Percentiles rank a stretch among this genome's conserved stretches.
These are phyloP conservation scores for Carcina quercana DNA, from an alignment of 2,888 invertebrate species.

Conservation along the genomic window DNA sequence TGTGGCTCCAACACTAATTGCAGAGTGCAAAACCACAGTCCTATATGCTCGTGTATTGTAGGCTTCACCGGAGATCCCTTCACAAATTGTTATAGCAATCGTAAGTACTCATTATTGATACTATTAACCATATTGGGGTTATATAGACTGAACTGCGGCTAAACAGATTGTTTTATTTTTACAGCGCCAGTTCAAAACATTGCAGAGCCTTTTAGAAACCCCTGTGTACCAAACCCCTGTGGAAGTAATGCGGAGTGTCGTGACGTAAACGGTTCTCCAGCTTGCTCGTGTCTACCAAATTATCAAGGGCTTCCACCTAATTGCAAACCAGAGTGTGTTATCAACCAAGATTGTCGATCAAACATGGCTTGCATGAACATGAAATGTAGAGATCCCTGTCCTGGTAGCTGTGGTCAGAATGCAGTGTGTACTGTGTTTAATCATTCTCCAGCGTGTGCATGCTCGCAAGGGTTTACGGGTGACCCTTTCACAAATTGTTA, in stretches of 20 bases:
- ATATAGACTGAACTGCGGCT: too few relatives aligned
- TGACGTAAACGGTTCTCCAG: constrained; percentile 73
- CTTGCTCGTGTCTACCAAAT: constrained; percentile 78
- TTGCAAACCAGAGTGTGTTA: constrained; percentile 82
- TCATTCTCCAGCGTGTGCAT: constrained; percentile 81
- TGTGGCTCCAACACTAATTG: constrained; percentile 82
- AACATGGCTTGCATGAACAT: constrained; percentile 82
- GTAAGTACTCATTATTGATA: constrained; percentile 45
- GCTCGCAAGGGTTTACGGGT: constrained; percentile 81
- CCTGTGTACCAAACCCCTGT: constrained; percentile 82
- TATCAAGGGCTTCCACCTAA: constrained; percentile 82
- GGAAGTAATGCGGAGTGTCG: constrained; percentile 79
- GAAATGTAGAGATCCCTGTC: constrained; percentile 83
- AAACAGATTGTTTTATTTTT: constrained; percentile 17
- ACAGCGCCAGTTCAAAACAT: constrained; percentile 32
- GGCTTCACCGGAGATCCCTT: constrained; percentile 81
- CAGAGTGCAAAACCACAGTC: constrained; percentile 84
- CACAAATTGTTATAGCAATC: constrained; percentile 74
- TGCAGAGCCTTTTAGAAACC: constrained; percentile 66
- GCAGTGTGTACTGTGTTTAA: constrained; percentile 79
- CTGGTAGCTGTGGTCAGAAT: constrained; percentile 80
- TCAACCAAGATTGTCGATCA: constrained; percentile 81
- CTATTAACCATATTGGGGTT: too few relatives aligned
- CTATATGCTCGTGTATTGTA: constrained; percentile 81
- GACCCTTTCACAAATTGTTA: constrained; percentile 83